Evolutionary conservation across 1,140 invertebrate species (phyloP), one percentile per base, ranked within the genome.

Genomic region (Papilio aristodemus): DNA sequence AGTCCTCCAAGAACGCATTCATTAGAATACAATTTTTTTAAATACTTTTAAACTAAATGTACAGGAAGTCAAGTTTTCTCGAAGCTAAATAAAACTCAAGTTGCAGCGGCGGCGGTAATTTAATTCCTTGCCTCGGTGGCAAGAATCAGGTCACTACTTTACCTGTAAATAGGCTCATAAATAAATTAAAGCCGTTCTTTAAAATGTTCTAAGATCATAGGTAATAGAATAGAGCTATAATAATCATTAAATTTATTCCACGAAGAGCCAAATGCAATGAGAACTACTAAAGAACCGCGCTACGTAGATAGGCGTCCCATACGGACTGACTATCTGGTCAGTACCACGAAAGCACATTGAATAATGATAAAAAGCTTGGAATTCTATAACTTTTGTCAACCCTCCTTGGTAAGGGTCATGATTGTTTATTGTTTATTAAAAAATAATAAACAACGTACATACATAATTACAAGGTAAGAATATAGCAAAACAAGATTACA

Each of bases 1-100:
- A 19, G 38, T 11, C 9, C 19, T 50, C 22, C 11, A 22, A 11
- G 17, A 50, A 50, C 22, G 8, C n/a, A 43, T 43, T 22, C 11
- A 22, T 50, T 10, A 50, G 22, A 50, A 19, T 22, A 13, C 17
- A 17, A 50, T 22, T 19, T 19, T 60, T 9, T 39, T 38, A 38
- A 37, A 37, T 36, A 0, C 1, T 60, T 17, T 59, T 38, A 17
- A 60, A 37, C 46, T 60, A 17, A 38, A 60, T 1, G 58, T 60
- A 17, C 8, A 36, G 32, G 58, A 60, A 60, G 58, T 38, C 36
- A 36, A 37, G 32, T 19, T 60, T 38, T 38, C 58, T 38, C 10
- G 58, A 38, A 60, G 32, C 27, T 22, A 60, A 60, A 60, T 60
- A 60, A 60, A 60, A 38, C 58, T 60, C 58, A 60, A 37, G 14